Evolutionary conservation across 2,797 vertebrate genomes (phyloP), one percentile per base, ranked within the genome.

Genomic region (Garrulus glandarius): DNA sequence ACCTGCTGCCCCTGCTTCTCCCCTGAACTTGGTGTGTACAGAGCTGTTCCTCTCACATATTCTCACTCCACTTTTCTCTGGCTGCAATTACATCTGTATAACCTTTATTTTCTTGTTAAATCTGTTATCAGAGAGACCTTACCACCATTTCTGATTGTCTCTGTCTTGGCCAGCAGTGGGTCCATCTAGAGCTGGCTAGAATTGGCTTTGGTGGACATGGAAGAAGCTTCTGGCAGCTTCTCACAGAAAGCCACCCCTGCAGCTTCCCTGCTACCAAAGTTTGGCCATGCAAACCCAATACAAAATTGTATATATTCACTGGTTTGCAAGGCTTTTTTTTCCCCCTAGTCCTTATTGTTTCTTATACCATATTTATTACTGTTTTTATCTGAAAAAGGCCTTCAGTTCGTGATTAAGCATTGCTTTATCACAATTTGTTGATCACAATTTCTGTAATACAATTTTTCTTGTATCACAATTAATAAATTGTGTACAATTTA

Each of bases 271-370:
- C 15, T 44, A 26, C 11, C 22, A 37, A 44, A 53, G 27, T 44
- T 71, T 18, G 29, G 39, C 15, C 8, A 2, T n/a, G 10, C 41
- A 39, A 63, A 63, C n/a, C 5, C 18, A 53, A 23, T 13, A 39
- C 9, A 67, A 68, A 76, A 19, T 27, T 52, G 1, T 41, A 13
- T 29, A 8, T 85, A 15, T 76, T 52, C 37, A 27, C 22, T 29
- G 22, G 12, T 37, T 50, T n/a, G 32, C 8, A 52, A 52, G 19
- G 23, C 5, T 3, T 44, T 44, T 44, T 39, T 29, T 3, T 1
- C 5, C 6, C 5, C 1, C 11, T 61, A 2, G 43, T 75, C 29
- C 12, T 63, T 72, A 11, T 0, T 24, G 2, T 30, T 79, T 64
- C 24, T 80, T 36, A 37, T 68, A 41, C 23, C 8, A 23, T 23